These are phyloP conservation scores for Rhagonycha fulva DNA, from an alignment of 2,888 invertebrate genomes.

Conservation along the genomic window DNA sequence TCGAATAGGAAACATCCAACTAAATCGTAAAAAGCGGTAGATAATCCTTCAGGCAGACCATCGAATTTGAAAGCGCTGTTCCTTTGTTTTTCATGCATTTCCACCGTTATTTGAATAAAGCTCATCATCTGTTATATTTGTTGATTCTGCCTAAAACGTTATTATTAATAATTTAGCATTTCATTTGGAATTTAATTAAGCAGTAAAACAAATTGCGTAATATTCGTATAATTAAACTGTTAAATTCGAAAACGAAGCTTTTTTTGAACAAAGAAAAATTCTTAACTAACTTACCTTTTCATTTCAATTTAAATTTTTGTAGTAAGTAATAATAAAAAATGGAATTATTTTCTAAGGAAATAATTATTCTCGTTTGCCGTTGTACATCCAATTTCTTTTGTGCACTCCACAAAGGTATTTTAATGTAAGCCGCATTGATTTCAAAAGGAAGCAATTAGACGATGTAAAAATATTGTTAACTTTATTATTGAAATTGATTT, in stretches of 20 bases:
- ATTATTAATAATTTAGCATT: background rate
- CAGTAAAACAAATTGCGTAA: background rate
- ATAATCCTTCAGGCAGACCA: background rate
- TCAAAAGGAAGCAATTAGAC: background rate
- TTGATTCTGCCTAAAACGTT: background rate
- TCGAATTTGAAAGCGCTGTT: background rate
- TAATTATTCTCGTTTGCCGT: constrained; percentile 5
- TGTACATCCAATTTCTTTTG: constrained; percentile 1
- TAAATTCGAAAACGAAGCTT: background rate
- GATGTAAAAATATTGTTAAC: background rate
- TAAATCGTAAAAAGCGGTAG: background rate
- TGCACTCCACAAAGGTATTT: background rate
- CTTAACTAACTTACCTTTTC: background rate
- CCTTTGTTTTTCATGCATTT: background rate
- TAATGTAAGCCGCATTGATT: background rate
- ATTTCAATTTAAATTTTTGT: background rate
- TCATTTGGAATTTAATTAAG: background rate
- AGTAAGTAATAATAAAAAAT: constrained; percentile 1
- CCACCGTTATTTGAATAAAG: background rate
- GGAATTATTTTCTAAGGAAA: background rate
- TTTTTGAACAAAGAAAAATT: background rate
- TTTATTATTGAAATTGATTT: background rate
- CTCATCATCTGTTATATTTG: background rate
- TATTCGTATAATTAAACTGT: background rate
- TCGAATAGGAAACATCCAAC: background rate